A percentile compares a stretch with the other conserved stretches of the same genome.
These are phyloP conservation scores for Hozukius guyotensis DNA, from an alignment of 2,797 vertebrate genomes.

Conservation along the genomic window DNA sequence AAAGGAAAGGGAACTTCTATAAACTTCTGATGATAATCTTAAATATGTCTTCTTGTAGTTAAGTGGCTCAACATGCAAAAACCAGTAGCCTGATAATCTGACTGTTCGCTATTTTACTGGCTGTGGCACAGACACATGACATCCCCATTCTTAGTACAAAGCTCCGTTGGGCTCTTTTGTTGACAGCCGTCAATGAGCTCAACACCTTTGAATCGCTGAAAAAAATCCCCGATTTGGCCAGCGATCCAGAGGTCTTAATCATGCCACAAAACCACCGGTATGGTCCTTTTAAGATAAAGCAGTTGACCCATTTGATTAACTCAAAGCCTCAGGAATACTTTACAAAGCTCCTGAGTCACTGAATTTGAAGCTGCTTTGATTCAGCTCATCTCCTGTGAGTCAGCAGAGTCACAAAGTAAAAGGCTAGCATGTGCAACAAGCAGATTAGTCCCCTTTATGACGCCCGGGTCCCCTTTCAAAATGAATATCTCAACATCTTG, in stretches of 20 bases:
- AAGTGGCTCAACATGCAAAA: conserved; percentile 10
- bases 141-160: neutral
- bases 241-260: conserved; percentile 2
- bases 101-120: neutral
- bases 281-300: conserved; percentile 45
- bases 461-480: conserved; percentile 48
- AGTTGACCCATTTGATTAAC: conserved; percentile 33
- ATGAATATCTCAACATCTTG: conserved; percentile 58
- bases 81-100: neutral
- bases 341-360: conserved; percentile 35
- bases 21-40: neutral
- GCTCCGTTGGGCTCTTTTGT: conserved; percentile 1
- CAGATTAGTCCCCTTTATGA: conserved; percentile 63
- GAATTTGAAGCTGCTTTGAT: conserved; percentile 52
- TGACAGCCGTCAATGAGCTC: neutral
- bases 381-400: conserved; percentile 51
- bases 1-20: neutral
- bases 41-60: neutral
- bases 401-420: conserved; percentile 43
- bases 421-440: conserved; percentile 45
- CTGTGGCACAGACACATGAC: neutral
- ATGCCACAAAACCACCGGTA: neutral
- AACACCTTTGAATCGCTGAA: neutral
- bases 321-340: conserved; percentile 33
- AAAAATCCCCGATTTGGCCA: neutral